Base-by-base conservation (phyloP, 92 coral and sea anemone species). In the Nematostella vectensis region DNA sequence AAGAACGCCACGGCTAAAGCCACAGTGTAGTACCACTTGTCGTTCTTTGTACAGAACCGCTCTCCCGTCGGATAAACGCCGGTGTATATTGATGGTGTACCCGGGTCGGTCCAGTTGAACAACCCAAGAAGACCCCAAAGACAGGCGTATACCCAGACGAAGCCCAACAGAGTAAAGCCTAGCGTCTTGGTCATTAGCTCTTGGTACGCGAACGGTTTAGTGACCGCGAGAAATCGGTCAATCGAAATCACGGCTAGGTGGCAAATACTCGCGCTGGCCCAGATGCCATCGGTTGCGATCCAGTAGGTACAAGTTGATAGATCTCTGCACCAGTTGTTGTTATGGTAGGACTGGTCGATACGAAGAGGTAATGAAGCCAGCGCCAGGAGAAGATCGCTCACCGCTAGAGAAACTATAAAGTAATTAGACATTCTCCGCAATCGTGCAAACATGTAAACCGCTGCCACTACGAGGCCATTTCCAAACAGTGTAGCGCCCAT, bases 151-250 rank as follows among this genome's bases (percentile, higher is more conserved):
- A 65, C 53, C 99, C 99, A 93, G 12, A 93, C 91, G 22, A 69
- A 64, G 31, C 82, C 81, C 48, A 93, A 74, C 28, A 79, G 58
- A 28, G 71, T 44, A 15, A 74, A 31, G 8, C 89, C 75, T n/a
- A 70, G 77, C 17, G 54, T 74, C 49, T 72, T 78, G 1, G 96
- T 75, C 72, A 93, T 79, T 26, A 80, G 58, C 30, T 74, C 67
- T 11, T 56, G 82, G 63, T 93, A 93, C 23, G 69, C 67, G 43
- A 78, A 81, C 33, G 99, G 99, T 47, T 68, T 78, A 42, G 96
- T 81, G 70, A 93, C 86, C 22, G 96, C 99, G 26, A 93, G 69
- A 53, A 81, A 76, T 47, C 99, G 99, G 50, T 93, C 99, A n/a
- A 93, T 71, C 2, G 97, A 86, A 37, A 93, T 86, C 18, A 76